Evolutionary conservation across 2,113 vertebrate genomes (phyloP).

Genomic region (Otolemur garnettii): DNA sequence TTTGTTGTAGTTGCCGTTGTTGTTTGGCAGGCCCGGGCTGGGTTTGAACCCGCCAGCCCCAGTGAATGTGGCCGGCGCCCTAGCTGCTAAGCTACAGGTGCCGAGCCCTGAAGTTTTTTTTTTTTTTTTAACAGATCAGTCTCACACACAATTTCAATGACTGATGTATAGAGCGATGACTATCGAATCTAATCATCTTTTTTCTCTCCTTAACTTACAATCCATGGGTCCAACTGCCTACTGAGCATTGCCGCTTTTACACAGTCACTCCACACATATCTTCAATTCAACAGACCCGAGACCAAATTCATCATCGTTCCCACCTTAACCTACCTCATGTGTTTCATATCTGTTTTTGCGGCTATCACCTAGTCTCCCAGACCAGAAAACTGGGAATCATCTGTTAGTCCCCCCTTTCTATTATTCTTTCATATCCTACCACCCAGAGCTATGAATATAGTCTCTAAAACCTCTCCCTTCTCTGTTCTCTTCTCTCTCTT

Average conservation of each 20-base stretch:
- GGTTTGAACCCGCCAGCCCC: no score
- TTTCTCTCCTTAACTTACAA: not conserved
- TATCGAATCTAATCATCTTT: constrained; percentile 33
- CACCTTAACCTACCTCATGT: not conserved
- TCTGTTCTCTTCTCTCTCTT: not conserved
- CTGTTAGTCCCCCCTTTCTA: not conserved
- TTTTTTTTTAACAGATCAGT: not conserved
- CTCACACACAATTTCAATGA: constrained; percentile 22
- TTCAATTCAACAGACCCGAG: constrained; percentile 2
- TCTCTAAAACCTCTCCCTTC: constrained; percentile 11
- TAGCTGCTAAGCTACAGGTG: no score
- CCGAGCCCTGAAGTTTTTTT: no score
- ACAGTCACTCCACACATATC: not conserved
- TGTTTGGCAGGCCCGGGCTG: no score
- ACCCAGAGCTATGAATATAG: not conserved
- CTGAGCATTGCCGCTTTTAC: not conserved
- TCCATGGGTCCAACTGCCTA: not conserved
- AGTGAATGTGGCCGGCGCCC: no score
- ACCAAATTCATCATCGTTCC: constrained; percentile 11
- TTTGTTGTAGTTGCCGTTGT: no score
- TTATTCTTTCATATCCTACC: not conserved
- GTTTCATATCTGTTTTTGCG: constrained; percentile 20
- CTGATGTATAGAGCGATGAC: constrained; percentile 38
- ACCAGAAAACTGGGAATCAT: constrained; percentile 24
- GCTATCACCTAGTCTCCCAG: not conserved